Evolutionary conservation across 2,113 vertebrate genomes (phyloP), one percentile per base, ranked within the genome.

Genomic region (Ploceus nigricollis): DNA sequence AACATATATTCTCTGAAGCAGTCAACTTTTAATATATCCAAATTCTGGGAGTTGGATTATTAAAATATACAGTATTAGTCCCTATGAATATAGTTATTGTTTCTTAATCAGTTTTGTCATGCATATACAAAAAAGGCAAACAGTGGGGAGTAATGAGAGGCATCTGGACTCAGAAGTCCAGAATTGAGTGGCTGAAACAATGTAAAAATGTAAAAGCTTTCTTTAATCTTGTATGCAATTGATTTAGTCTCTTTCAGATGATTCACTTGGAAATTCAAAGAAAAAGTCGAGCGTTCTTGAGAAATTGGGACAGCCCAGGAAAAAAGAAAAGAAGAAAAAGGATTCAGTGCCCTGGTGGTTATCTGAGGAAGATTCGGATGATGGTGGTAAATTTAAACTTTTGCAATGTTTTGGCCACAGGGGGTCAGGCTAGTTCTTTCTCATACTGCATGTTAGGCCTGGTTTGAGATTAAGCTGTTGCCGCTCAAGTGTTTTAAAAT

Each of bases 181-280:
- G 65, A 57, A 57, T 0, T 7, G 31, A 37, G 70, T 72, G n/a
- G 4, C 54, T 94, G 22, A 78, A 84, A 42, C 42, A 64, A 18
- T 82, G 37, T 72, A 44, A 68, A 91, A 63, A 79, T 42, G 9
- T 54, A 50, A 83, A 90, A 81, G 9, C 19, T 63, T 6, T n/a
- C 19, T 87, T 92, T 95, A 91, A 96, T 66, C 28, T 53, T 51
- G 10, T 80, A 2, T 79, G 15, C 53, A 47, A 89, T 87, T 95
- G 30, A 44, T 93, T 96, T 79, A 99, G 99, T 99, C 98, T 96
- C 96, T 99, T 98, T 99, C 99, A 98, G 99, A 99, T 98, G 99
- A 99, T 95, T 99, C 99, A 5, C 94, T 98, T 97, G 98, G 97
- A 79, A 97, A 93, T 95, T 96, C 98, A 65, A 98, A 97, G 69